Conservation (phyloP, 2,113 vertebrate species). For the Pavo muticus region DNA sequence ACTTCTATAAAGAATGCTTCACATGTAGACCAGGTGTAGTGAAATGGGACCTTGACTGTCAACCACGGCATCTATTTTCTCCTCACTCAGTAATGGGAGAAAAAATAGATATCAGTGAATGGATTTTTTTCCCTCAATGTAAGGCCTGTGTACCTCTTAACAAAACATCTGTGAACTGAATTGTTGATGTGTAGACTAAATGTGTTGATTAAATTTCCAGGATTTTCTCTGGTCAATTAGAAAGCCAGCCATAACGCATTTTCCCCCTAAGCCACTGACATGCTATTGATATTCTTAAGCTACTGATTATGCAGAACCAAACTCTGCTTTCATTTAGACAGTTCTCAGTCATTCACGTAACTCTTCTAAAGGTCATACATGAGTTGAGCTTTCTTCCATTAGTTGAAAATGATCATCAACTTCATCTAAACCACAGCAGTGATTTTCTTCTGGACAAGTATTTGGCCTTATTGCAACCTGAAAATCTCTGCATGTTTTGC, state of each 20-base stretch:
- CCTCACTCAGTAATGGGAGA: neutral
- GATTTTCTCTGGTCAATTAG: slow-evolving; percentile 53
- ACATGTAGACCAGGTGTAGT: neutral
- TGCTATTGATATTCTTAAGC: neutral
- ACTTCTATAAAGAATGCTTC: neutral
- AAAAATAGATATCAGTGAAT: slow-evolving; percentile 21
- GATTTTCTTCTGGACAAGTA: neutral
- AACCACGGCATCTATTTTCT: neutral
- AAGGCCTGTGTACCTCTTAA: slow-evolving; percentile 1
- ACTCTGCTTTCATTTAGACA: slow-evolving; percentile 15
- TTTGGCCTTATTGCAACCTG: neutral
- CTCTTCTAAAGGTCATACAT: accelerated
- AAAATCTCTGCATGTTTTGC: neutral
- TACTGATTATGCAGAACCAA: neutral
- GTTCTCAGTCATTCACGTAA: neutral
- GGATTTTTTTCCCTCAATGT: neutral
- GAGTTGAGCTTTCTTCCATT: neutral
- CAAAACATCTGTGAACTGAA: slow-evolving; percentile 28
- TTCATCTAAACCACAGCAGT: neutral
- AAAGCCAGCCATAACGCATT: slow-evolving; percentile 39
- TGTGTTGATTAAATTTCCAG: slow-evolving; percentile 51
- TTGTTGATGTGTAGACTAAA: slow-evolving; percentile 20
- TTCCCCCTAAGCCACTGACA: neutral
- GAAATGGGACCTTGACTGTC: neutral
- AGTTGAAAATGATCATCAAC: neutral